Evolutionary conservation across 30 jellyfish, hydroid and myxozoan species (phyloP), one percentile per base, ranked within the genome.

Genomic region (Haliclystus octoradiatus): DNA sequence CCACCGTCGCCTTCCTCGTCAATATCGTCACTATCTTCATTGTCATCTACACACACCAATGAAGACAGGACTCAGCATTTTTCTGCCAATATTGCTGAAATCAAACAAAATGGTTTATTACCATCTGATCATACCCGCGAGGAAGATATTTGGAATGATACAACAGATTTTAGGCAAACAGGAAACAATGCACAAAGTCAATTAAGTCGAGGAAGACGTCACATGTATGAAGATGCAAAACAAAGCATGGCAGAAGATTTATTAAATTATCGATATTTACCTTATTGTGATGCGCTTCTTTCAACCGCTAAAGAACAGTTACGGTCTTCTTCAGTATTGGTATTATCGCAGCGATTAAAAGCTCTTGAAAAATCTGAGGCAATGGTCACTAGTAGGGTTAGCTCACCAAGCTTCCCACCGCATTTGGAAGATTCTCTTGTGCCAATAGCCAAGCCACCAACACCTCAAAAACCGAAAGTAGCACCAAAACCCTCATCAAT

Each of bases 1-100:
- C 57, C 63, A 25, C 92, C 63, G 30, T 75, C 97, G 35, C 95
- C 95, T 0, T 74, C 95, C 1, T 80, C 97, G 2, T 80, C 97
- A 22, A 49, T 80, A 19, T 88, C 95, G 12, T 88, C 97, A 5
- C 75, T 87, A 2, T 87, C 97, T 19, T 80, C 95, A 1, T 23
- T 86, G 26, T 68, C 94, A 5, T 74, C 96, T 12, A 32, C 57
- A 0, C 60, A 73, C 60, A 49, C 73, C 25, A 64, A 64, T 64
- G 73, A 64, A 25, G 73, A 64, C 63, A 40, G 57, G 57, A 40
- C 57, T 9, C 57, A 40, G 57, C 57, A 9, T 9, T 40, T 40
- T 40, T 9, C 57, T 5, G 19, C 9, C 57, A 40, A 40, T 19
- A 40, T 40, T 19, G 9, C 57, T 40, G 57, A 40, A 40, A 40